Conservation (phyloP, 2,797 vertebrate species). For the Falco novaeseelandiae region DNA sequence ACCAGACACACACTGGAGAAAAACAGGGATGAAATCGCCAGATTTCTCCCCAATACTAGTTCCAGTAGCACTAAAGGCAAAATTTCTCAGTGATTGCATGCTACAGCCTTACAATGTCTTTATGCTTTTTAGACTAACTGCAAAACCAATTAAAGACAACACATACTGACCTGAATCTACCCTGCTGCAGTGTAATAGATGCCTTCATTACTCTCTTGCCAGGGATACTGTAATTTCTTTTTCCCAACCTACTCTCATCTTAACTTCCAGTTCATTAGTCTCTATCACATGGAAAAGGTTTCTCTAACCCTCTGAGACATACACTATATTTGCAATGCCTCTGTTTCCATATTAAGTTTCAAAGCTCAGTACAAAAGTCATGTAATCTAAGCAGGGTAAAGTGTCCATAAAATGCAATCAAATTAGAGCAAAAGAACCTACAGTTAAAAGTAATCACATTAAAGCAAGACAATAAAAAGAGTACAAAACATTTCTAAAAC, state of each 20-base stretch:
- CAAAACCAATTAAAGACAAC: background rate
- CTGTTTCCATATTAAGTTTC: slow-evolving; percentile 2
- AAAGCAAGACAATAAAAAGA: background rate
- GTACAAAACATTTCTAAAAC: background rate
- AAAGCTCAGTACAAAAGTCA: background rate
- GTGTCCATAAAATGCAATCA: background rate
- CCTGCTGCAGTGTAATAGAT: background rate
- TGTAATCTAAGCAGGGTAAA: background rate
- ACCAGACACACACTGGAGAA: background rate
- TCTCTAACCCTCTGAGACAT: background rate
- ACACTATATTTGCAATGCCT: background rate
- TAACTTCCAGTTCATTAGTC: background rate
- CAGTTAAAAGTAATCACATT: background rate
- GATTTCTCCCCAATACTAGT: background rate
- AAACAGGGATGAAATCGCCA: background rate
- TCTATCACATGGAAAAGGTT: background rate
- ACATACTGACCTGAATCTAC: background rate
- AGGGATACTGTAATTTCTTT: background rate
- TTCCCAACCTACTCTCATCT: background rate
- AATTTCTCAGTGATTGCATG: background rate
- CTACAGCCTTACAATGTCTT: background rate
- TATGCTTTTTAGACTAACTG: background rate
- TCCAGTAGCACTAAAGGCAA: background rate
- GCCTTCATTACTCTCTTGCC: background rate
- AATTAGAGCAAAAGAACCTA: background rate